phyloP scores from a whole-genome alignment of 2,797 vertebrate species.

The Crenichthys baileyi region DNA sequence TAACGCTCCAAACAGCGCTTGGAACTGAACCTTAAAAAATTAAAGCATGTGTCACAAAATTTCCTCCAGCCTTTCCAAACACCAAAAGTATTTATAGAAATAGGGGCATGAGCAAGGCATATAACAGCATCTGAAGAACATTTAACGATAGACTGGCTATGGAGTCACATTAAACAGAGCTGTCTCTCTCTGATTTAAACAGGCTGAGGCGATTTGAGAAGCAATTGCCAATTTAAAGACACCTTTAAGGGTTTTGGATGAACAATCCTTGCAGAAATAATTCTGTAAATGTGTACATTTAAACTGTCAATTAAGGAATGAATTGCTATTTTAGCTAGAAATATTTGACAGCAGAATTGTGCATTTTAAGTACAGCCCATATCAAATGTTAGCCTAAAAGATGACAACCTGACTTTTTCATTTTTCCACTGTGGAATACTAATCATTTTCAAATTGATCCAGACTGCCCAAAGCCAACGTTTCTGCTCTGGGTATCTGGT shows the following conservation, averaged over 20 bases:
- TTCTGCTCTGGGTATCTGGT: slow-evolving; percentile 19
- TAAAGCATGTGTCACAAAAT: not conserved
- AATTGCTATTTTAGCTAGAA: not conserved
- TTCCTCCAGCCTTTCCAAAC: not conserved
- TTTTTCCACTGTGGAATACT: slow-evolving; percentile 16
- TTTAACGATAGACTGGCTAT: not conserved
- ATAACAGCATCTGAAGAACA: not conserved
- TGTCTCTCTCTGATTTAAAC: not conserved
- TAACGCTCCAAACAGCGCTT: not conserved
- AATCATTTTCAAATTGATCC: slow-evolving; percentile 43
- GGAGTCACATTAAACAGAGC: slow-evolving; percentile 1
- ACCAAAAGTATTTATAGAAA: not conserved
- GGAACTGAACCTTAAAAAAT: slow-evolving; percentile 6
- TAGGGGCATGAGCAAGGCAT: not conserved
- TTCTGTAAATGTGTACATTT: slow-evolving; percentile 5
- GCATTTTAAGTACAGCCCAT: not conserved
- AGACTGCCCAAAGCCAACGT: slow-evolving; percentile 16
- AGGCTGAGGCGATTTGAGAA: not conserved
- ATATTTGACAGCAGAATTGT: slow-evolving; percentile 20
- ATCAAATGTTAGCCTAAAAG: slow-evolving; percentile 39
- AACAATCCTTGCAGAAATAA: not conserved
- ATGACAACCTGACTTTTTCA: slow-evolving; percentile 29
- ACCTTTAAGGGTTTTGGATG: not conserved
- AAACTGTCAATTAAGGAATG: not conserved
- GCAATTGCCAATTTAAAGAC: not conserved